Base-by-base conservation (phyloP, 2,797 vertebrate genomes). In the Danionella dracula region DNA sequence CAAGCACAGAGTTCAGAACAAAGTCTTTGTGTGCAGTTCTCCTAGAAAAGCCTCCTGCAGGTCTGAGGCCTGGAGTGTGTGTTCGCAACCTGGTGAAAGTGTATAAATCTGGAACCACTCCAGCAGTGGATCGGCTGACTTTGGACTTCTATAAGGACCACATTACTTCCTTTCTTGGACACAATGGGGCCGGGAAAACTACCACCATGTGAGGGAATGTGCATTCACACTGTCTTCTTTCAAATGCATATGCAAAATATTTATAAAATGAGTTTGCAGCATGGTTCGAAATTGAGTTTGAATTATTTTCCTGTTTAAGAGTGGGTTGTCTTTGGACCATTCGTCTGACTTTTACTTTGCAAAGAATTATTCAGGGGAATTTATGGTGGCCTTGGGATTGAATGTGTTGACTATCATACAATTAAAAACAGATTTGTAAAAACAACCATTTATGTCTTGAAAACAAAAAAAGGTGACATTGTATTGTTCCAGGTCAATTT, bases 91-190 rank as follows among this genome's bases (percentile, higher is more conserved):
- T 99, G 13, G 92, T 98, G 58, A 99, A 99, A 75, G 90, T 99
- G 79, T 99, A 99, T 77, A 93, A 92, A 65, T 91, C 92, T 1
- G 94, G 95, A 57, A 95, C 94, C 77, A 99, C 98, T 78, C 85
- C 94, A 4, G 97, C 97, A 0, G 92, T 99, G 2, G 96, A 99
- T 53, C 93, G 94, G n/a, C 90, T 99, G 19, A 93, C 89, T 0
- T 45, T 97, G 62, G 95, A 96, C 84, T 99, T 99, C 81, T 96
- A 93, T 0, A 91, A 98, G 83, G 93, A 94, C 53, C 96, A 99
- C 71, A 99, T 99, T 79, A 97, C 96, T 4, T 98, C 97, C 2
- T 99, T 99, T 61, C 84, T 99, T 20, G 97, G 97, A 59, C 97
- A 99, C 82, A 99, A 99, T 1, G 97, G 97, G 79, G 97, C 97